These are phyloP conservation scores for Limnephilus lunatus DNA, from an alignment of 2,888 invertebrate genomes.

Conservation along the genomic window DNA sequence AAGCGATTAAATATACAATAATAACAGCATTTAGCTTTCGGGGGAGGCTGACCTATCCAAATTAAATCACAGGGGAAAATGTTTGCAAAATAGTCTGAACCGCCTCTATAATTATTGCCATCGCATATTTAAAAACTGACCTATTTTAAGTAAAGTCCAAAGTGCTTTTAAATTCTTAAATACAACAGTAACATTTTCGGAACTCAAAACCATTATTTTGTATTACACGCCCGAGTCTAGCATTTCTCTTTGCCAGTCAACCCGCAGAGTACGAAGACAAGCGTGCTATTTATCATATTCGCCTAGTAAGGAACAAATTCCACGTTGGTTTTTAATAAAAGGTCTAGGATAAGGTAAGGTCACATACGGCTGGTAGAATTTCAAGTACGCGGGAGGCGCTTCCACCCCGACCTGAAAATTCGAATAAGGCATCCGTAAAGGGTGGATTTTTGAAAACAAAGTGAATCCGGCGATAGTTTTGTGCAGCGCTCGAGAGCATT, in stretches of 20 bases:
- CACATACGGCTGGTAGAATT: background rate
- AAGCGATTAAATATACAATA: background rate
- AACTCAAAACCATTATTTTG: background rate
- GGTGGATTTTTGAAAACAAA: constrained; percentile 12
- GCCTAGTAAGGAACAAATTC: background rate
- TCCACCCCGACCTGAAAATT: background rate
- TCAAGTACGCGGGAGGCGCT: background rate
- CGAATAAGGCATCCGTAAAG: constrained; percentile 21
- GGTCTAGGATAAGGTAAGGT: background rate
- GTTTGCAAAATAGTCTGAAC: background rate
- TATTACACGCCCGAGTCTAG: background rate
- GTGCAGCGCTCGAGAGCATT: constrained; percentile 3
- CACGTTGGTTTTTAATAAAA: background rate
- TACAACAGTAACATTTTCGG: background rate
- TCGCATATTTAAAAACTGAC: background rate
- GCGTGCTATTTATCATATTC: background rate
- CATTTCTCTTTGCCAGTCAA: background rate
- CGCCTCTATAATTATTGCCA: background rate
- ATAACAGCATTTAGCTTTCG: background rate
- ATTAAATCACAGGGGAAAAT: background rate
- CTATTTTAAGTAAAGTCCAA: background rate
- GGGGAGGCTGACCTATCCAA: background rate
- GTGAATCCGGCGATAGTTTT: constrained; percentile 4
- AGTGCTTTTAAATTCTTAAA: background rate
- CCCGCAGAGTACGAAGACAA: background rate